Evolutionary conservation across 2,888 invertebrate genomes (phyloP).

Genomic region (Clistopyga incitator): DNA sequence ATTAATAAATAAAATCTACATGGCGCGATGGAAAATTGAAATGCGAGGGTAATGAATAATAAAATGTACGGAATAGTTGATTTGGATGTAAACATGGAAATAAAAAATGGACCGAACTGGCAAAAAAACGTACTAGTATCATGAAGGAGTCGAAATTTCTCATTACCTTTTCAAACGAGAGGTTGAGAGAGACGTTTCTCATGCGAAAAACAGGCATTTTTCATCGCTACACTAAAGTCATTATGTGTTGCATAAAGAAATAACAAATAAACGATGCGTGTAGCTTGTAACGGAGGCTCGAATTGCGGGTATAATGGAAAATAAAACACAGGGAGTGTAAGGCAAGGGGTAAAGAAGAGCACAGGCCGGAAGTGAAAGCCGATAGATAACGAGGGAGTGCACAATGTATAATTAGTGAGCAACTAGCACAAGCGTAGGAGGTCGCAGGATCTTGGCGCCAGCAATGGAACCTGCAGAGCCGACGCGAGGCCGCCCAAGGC

Average conservation of each 20-base stretch:
- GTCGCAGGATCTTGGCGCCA: slow-evolving; percentile 43
- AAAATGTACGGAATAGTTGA: too few species aligned
- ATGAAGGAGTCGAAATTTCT: too few species aligned
- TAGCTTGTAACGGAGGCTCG: slow-evolving; percentile 22
- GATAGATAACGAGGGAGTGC: slow-evolving; percentile 41
- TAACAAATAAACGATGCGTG: background rate
- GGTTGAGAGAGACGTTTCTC: background rate
- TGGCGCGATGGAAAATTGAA: too few species aligned
- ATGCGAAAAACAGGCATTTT: too few species aligned
- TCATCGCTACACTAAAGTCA: background rate
- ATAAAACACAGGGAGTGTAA: background rate
- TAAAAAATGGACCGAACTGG: too few species aligned
- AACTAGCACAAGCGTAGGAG: slow-evolving; percentile 10
- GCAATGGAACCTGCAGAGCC: slow-evolving; percentile 43
- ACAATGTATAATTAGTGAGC: slow-evolving; percentile 51
- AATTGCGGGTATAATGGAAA: slow-evolving; percentile 22
- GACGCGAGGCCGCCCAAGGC: slow-evolving; percentile 32
- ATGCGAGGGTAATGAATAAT: slow-evolving; percentile 18
- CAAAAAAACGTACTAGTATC: too few species aligned
- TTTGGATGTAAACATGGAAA: too few species aligned
- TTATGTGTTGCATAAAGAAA: background rate
- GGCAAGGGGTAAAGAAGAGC: slow-evolving; percentile 8
- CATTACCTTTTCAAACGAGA: too few species aligned
- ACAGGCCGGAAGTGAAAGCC: slow-evolving; percentile 32
- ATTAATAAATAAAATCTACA: background rate